phyloP scores from a whole-genome alignment of 2,797 vertebrate species.

The Prionace glauca region DNA sequence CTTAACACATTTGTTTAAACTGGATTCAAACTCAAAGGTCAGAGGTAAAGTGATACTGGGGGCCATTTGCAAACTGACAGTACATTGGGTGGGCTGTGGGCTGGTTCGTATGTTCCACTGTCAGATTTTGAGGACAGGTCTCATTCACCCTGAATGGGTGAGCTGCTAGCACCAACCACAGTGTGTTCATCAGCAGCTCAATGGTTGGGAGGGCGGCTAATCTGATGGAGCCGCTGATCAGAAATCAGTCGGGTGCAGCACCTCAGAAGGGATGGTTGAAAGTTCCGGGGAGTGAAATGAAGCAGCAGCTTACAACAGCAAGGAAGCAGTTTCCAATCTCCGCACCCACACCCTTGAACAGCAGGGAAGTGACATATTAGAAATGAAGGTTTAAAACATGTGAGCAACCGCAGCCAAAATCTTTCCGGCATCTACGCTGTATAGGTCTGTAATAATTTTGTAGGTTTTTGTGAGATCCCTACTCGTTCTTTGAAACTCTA shows the following conservation, averaged over 20 bases:
- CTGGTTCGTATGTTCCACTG: not conserved
- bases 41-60: too few relatives aligned
- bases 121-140: not conserved
- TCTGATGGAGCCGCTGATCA: not conserved
- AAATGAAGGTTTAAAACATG: not conserved
- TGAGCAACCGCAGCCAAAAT: not conserved
- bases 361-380: not conserved
- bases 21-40: not conserved
- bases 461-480: too few relatives aligned
- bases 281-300: not conserved
- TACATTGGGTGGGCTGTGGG: too few relatives aligned
- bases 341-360: not conserved
- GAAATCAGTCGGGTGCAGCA: not conserved
- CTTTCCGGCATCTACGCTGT: too few relatives aligned
- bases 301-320: not conserved
- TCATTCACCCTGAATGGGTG: not conserved
- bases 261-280: not conserved
- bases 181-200: not conserved
- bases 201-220: not conserved
- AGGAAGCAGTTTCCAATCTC: not conserved
- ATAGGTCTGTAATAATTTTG: too few relatives aligned
- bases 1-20: too few relatives aligned
- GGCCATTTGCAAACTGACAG: too few relatives aligned
- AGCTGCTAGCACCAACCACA: not conserved
- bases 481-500: too few relatives aligned